Base-by-base conservation (phyloP, 1,140 invertebrate genomes). In the Drosophila paulistorum region DNA sequence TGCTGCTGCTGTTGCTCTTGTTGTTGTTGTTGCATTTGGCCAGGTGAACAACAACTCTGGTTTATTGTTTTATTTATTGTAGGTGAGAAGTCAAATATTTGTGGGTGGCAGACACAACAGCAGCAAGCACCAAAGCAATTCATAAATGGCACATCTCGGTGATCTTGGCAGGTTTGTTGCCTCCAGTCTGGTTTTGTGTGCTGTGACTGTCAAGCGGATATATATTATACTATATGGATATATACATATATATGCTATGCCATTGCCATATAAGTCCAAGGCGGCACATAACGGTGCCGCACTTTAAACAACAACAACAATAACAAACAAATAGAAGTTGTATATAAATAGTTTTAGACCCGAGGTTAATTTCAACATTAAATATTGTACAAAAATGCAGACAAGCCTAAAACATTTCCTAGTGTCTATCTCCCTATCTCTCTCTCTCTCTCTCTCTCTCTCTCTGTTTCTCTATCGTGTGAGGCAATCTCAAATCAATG, bases 21-120 rank as follows among this genome's bases (percentile, higher is more conserved):
- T 39, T 75, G 73, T 60, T 86, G 42, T 17, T 48, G 45, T 86
- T 87, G 83, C 79, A 82, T 86, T 86, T 75, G 78, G 63, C 71
- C 78, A 86, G 71, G 77, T 77, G 82, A 72, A 81, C 79, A 71
- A 62, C 68, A 75, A 77, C 68, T 76, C 58, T 70, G 76, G 79
- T 67, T 86, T 86, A 86, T 86, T 86, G 83, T 86, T 86, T 86
- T 86, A 87, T 77, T 86, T 86, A 86, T 86, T 86, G 83, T 87
- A 86, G 83, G 83, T 86, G 83, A 86, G 83, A 86, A 86, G 83
- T 87, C 83, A 86, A 86, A 86, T 83, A 83, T 86, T 86, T 86
- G 83, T 86, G 83, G 83, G 83, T 87, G 83, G 83, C 79, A 61
- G 62, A 62, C 30, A 62, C 30, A 71, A 23, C 65, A 65, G 54